Conservation (phyloP, 2,113 vertebrate species). For the Channa argus region DNA sequence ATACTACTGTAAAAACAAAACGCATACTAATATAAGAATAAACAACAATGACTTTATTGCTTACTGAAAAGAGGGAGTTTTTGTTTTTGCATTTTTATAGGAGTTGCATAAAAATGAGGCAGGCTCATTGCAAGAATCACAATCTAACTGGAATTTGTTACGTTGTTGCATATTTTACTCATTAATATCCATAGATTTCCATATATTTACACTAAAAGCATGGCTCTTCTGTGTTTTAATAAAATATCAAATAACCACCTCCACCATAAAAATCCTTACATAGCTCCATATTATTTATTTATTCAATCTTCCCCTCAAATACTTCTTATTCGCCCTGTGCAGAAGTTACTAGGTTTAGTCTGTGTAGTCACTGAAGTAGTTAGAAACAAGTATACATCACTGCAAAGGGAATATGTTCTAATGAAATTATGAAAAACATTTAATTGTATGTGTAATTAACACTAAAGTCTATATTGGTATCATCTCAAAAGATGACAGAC, state of each 20-base stretch:
- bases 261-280: background rate
- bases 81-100: background rate
- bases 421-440: too few relatives aligned
- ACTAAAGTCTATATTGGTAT: too few relatives aligned
- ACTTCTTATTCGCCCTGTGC: background rate
- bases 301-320: background rate
- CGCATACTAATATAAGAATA: background rate
- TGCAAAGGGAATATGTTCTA: background rate
- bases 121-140: background rate
- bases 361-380: background rate
- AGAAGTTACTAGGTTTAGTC: background rate
- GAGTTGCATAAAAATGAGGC: background rate
- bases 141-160: background rate
- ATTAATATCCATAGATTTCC: background rate
- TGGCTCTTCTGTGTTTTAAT: background rate
- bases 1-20: background rate
- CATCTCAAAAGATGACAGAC: background rate
- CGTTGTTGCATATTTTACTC: background rate
- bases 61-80: background rate
- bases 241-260: background rate
- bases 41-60: background rate
- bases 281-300: background rate
- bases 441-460: too few relatives aligned
- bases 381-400: background rate
- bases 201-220: background rate